phyloP scores from a whole-genome alignment of 2,888 invertebrate genomes.

The Pyrrhia umbra region DNA sequence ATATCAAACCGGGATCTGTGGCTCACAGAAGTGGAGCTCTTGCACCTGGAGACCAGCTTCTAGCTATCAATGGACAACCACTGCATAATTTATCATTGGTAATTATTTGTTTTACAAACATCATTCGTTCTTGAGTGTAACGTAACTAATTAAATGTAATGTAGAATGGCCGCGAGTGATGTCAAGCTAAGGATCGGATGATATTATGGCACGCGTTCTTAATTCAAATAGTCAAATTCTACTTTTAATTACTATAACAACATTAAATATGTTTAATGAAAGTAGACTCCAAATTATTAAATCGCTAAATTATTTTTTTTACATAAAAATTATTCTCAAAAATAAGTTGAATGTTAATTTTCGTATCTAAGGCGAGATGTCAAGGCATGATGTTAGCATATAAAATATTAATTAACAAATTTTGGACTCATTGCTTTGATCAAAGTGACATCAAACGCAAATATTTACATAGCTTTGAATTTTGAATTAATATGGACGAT shows the following conservation, averaged over 20 bases:
- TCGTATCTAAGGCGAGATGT: constrained; percentile 11
- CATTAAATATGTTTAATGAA: neutral
- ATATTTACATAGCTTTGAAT: neutral
- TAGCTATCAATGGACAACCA: constrained; percentile 96
- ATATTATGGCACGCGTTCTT: too few relatives aligned
- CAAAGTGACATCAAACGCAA: constrained; percentile 24
- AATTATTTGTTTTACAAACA: constrained; percentile 38
- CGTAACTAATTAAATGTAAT: too few relatives aligned
- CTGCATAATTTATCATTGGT: constrained; percentile 93
- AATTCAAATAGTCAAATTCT: too few relatives aligned
- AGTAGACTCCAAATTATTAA: neutral
- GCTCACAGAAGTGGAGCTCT: constrained; percentile 97
- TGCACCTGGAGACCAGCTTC: constrained; percentile 95
- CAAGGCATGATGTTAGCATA: constrained; percentile 2
- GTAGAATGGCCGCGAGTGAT: too few relatives aligned
- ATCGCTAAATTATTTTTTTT: neutral
- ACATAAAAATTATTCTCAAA: constrained; percentile 23
- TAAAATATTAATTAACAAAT: constrained; percentile 23
- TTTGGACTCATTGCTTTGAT: constrained; percentile 33
- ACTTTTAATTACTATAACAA: neutral
- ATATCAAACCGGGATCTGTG: constrained; percentile 96
- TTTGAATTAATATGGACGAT: neutral
- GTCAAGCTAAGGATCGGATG: too few relatives aligned
- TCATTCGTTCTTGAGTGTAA: too few relatives aligned
- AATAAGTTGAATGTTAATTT: constrained; percentile 14